These are phyloP conservation scores for Mastomys coucha DNA, from an alignment of 2,113 vertebrate genomes.

Conservation along the genomic window DNA sequence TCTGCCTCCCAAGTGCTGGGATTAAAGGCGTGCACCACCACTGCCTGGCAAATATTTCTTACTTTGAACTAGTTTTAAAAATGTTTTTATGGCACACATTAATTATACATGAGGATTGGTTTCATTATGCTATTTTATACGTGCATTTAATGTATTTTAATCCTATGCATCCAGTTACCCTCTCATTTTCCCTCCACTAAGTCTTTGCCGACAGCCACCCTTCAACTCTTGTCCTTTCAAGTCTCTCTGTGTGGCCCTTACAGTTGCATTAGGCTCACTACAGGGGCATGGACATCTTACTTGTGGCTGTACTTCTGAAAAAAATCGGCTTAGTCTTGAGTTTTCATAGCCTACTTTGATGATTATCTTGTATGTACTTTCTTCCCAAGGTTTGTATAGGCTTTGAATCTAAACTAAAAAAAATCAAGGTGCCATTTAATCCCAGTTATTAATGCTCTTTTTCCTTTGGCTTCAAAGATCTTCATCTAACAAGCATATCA, in stretches of 20 bases:
- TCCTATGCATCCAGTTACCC: not conserved
- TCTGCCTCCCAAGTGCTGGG: too few relatives aligned
- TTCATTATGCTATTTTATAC: not conserved
- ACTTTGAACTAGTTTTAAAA: slow-evolving; percentile 44
- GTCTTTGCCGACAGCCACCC: not conserved
- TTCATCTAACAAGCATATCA: not conserved
- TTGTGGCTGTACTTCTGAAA: not conserved
- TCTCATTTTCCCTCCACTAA: too few relatives aligned
- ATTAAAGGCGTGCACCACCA: too few relatives aligned
- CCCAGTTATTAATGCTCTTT: not conserved
- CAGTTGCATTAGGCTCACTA: not conserved
- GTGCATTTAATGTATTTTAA: not conserved
- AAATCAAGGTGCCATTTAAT: not conserved
- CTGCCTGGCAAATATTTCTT: not conserved
- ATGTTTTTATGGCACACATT: not conserved
- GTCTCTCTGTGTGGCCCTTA: not conserved
- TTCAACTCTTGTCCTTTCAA: not conserved
- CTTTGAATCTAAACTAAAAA: slow-evolving; percentile 42
- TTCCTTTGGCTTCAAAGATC: not conserved
- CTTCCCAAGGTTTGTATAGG: slow-evolving; percentile 22
- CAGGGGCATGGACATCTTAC: not conserved
- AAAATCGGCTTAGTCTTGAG: slow-evolving; percentile 28
- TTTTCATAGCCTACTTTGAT: slow-evolving; percentile 39
- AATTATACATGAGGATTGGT: not conserved
- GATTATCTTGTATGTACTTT: not conserved